phyloP scores from a whole-genome alignment of 2,113 vertebrate genomes.

The Perca schrenkii region DNA sequence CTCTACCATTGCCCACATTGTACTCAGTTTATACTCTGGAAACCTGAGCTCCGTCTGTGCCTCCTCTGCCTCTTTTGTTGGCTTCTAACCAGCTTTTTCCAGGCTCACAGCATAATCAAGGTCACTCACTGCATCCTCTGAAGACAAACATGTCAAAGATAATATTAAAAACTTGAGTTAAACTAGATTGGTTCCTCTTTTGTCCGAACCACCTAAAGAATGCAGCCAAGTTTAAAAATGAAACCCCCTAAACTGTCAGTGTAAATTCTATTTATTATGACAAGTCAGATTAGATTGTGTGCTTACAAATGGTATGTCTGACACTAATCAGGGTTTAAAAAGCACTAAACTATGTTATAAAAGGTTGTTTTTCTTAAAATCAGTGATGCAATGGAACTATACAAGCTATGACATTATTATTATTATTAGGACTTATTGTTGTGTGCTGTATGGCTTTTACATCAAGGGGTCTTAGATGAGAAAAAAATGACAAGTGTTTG shows the following conservation, averaged over 20 bases:
- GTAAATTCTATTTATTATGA: conserved; percentile 2
- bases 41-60: conserved; percentile 32
- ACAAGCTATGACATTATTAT: neutral
- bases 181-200: neutral
- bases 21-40: conserved; percentile 24
- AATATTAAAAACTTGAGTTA: neutral
- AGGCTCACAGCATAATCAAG: conserved; percentile 6
- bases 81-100: conserved; percentile 30
- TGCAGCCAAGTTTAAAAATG: conserved; percentile 10
- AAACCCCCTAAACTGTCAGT: conserved; percentile 3
- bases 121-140: conserved; percentile 4
- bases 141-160: conserved; percentile 31
- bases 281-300: conserved; percentile 14
- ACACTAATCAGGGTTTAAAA: neutral
- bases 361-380: neutral
- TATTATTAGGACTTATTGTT: neutral
- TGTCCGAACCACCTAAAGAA: too few species aligned
- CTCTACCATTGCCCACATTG: conserved; percentile 20
- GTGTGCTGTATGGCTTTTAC: neutral
- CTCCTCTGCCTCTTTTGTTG: conserved; percentile 35
- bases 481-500: neutral
- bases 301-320: neutral
- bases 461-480: neutral
- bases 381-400: neutral
- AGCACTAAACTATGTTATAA: neutral